These are phyloP conservation scores for Pongo abelii DNA, from an alignment of 2,113 vertebrate genomes.

Conservation along the genomic window DNA sequence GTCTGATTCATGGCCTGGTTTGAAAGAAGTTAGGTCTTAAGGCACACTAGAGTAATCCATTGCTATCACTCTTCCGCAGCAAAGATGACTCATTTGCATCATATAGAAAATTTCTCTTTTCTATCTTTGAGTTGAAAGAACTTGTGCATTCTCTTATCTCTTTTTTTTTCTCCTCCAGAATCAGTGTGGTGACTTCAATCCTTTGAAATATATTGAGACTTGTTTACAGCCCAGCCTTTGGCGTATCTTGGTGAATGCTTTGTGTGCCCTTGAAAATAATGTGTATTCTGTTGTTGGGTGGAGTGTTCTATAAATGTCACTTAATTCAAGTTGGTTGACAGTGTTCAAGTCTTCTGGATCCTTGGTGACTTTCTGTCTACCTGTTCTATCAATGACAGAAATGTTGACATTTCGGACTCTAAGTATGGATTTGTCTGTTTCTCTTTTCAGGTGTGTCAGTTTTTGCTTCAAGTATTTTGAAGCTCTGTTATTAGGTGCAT, in stretches of 20 bases:
- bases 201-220: not conserved
- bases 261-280: not conserved
- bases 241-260: not conserved
- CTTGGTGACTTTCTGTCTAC: not conserved
- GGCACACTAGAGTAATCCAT: no score
- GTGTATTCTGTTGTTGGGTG: not conserved
- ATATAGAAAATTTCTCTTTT: not conserved
- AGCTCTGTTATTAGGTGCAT: not conserved
- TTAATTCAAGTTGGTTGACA: not conserved
- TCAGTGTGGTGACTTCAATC: not conserved
- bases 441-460: not conserved
- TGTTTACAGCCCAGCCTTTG: not conserved
- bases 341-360: not conserved
- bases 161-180: not conserved
- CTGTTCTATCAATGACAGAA: not conserved
- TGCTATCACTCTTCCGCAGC: not conserved
- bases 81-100: not conserved
- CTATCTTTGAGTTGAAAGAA: not conserved
- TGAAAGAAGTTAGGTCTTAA: not conserved
- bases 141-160: accelerated
- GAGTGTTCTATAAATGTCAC: not conserved
- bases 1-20: not conserved
- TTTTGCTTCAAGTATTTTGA: not conserved
- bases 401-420: not conserved
- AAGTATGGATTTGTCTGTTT: not conserved